These are phyloP conservation scores for Pampusana beccarii DNA, from an alignment of 2,113 vertebrate genomes.

Conservation along the genomic window DNA sequence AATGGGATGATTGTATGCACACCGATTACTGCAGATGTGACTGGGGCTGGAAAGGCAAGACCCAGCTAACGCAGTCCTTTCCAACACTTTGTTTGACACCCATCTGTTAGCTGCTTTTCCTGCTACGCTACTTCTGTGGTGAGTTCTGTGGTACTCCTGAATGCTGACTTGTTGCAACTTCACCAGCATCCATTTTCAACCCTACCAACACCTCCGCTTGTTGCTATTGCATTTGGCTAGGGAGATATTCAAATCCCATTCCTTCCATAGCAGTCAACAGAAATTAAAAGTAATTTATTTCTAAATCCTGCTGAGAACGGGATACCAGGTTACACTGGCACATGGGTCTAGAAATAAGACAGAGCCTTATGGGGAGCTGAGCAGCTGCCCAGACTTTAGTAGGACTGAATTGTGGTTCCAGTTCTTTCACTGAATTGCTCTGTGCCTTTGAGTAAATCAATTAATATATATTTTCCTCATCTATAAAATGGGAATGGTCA, in stretches of 20 bases:
- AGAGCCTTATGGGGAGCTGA: background rate
- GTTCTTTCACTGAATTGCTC: background rate
- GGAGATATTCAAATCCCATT: background rate
- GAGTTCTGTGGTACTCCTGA: background rate
- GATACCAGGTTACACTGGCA: background rate
- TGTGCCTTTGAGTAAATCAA: background rate
- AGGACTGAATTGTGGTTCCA: background rate
- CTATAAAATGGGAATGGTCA: background rate
- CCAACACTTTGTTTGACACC: background rate
- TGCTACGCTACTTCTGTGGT: background rate
- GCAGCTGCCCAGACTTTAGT: background rate
- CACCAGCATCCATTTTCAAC: background rate
- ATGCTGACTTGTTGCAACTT: background rate
- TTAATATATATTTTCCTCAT: background rate
- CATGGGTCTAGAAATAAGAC: background rate
- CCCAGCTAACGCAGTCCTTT: background rate
- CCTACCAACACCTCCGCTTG: background rate
- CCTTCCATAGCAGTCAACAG: background rate
- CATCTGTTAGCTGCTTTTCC: background rate
- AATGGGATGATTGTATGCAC: background rate
- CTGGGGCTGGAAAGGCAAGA: background rate
- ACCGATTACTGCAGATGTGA: background rate
- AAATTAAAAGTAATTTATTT: background rate
- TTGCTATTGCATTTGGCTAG: background rate
- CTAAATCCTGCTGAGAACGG: background rate